These are phyloP conservation scores for Chrysolina americana DNA, from an alignment of 2,888 invertebrate species.

Conservation along the genomic window DNA sequence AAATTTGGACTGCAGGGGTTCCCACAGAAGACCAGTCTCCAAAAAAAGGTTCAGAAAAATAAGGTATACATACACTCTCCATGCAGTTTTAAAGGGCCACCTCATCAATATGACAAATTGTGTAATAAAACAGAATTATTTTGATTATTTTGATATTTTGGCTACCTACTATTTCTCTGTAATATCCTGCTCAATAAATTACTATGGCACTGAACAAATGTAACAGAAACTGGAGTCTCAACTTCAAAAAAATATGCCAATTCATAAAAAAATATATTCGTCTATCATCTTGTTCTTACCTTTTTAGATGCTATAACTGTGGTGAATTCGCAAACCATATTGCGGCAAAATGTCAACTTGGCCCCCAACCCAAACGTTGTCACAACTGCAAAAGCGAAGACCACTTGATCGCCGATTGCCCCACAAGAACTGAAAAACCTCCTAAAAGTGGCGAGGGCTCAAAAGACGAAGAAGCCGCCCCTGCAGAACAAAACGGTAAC, in stretches of 20 bases:
- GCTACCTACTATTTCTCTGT: no score
- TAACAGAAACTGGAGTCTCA: no score
- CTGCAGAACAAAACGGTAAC: conserved; percentile 57
- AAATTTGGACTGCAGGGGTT: conserved; percentile 85
- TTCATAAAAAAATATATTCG: no score
- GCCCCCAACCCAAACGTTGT: conserved; percentile 92
- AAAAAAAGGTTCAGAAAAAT: conserved; percentile 90
- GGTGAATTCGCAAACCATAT: conserved; percentile 94
- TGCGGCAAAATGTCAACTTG: conserved; percentile 89
- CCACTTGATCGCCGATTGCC: conserved; percentile 92
- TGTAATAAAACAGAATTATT: no score
- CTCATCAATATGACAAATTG: no score
- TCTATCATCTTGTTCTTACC: neutral
- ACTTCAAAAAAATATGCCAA: no score
- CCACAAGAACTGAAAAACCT: conserved; percentile 70
- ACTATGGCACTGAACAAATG: no score
- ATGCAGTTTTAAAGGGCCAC: no score
- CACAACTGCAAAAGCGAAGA: conserved; percentile 91
- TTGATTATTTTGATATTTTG: no score
- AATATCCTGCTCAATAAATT: no score
- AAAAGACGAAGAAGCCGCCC: conserved; percentile 34
- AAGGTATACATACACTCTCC: conserved; percentile 78
- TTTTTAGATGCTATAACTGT: conserved; percentile 89
- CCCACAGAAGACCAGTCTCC: conserved; percentile 84
- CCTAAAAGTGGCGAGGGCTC: conserved; percentile 36